Conservation (phyloP, 2,797 vertebrate genomes). For the Pangasius sanitwongsei region DNA sequence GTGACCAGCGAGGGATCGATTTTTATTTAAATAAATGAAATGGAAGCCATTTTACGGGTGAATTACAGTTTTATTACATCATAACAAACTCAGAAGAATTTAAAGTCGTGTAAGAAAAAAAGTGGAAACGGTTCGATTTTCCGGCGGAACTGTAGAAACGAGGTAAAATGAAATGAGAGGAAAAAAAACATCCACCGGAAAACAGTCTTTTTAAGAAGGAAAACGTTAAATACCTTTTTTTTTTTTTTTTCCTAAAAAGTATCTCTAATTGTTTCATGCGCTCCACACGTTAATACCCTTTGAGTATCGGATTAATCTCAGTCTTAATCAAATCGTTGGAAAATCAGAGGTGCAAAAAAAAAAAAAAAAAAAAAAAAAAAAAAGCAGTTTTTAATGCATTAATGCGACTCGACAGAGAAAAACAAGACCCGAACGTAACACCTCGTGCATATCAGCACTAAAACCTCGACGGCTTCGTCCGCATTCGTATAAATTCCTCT, state of each 20-base stretch:
- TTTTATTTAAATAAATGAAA: neutral
- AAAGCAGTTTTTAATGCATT: slow-evolving; percentile 23
- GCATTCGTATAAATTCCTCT: slow-evolving; percentile 27
- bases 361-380: neutral
- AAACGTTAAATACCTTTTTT: neutral
- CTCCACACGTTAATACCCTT: neutral
- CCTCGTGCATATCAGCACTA: neutral
- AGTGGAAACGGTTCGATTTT: neutral
- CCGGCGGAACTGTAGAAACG: neutral
- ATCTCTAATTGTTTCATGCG: too few relatives aligned
- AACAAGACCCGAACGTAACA: slow-evolving; percentile 16
- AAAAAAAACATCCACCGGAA: neutral
- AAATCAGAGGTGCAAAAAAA: neutral
- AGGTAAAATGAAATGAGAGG: neutral
- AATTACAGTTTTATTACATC: slow-evolving; percentile 17
- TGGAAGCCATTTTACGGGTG: neutral
- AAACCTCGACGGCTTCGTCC: neutral
- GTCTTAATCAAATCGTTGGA: neutral
- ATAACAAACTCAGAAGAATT: neutral
- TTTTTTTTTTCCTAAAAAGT: neutral
- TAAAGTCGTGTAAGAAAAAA: neutral
- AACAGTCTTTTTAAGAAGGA: neutral
- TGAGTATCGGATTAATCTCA: neutral
- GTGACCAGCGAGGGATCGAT: neutral
- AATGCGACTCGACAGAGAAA: slow-evolving; percentile 75